phyloP scores from a whole-genome alignment of 2,888 invertebrate species.

The Cenopis cana region DNA sequence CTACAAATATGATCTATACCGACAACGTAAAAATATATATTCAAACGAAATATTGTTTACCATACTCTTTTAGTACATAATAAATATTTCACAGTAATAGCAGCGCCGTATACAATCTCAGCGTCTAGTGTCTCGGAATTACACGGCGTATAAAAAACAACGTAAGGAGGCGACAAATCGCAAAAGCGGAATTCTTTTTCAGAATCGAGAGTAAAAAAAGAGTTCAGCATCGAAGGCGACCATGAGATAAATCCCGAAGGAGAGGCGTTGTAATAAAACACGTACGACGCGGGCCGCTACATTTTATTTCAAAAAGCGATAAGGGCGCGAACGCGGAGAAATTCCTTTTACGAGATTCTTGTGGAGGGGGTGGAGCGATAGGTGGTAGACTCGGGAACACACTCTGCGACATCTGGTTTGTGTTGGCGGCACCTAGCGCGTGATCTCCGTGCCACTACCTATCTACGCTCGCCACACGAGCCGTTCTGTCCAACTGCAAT shows the following conservation, averaged over 20 bases:
- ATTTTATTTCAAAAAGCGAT: constrained; percentile 85
- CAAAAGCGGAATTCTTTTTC: constrained; percentile 68
- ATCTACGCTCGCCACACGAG: constrained; percentile 9
- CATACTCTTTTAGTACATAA: constrained; percentile 32
- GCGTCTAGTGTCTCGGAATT: constrained; percentile 45
- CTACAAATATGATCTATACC: constrained; percentile 25
- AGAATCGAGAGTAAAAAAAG: constrained; percentile 65
- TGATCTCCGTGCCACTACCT: constrained; percentile 51
- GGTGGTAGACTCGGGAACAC: constrained; percentile 51
- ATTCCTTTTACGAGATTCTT: constrained; percentile 82
- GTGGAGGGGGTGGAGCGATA: constrained; percentile 62
- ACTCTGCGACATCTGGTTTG: constrained; percentile 79
- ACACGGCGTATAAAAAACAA: constrained; percentile 54
- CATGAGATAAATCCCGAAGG: constrained; percentile 81
- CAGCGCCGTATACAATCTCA: constrained; percentile 31
- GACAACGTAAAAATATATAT: constrained; percentile 15
- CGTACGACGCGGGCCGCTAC: constrained; percentile 79
- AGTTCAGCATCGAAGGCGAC: constrained; percentile 61
- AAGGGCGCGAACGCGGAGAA: constrained; percentile 74
- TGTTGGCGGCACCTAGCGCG: constrained; percentile 59
- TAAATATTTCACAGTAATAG: constrained; percentile 27
- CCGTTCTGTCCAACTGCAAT: constrained; percentile 11
- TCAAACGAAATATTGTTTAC: not conserved
- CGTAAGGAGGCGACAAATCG: constrained; percentile 64
- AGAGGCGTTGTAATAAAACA: constrained; percentile 82